phyloP scores from a whole-genome alignment of 2,797 vertebrate genomes.

The Sebastes dallii region DNA sequence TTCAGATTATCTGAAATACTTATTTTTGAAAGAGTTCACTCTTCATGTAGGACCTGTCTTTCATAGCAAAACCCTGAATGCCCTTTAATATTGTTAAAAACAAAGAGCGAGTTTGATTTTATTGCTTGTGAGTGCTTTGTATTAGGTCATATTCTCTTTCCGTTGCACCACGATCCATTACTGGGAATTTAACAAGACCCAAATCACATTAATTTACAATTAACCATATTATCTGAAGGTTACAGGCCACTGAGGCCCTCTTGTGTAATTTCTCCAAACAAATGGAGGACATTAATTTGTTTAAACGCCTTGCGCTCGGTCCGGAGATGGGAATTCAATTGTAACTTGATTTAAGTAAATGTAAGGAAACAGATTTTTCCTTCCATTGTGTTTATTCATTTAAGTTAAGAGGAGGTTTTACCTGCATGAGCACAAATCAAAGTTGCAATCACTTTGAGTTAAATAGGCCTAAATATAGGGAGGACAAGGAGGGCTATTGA shows the following conservation, averaged over 20 bases:
- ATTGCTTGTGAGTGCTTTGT: not conserved
- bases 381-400: not conserved
- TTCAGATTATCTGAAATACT: not conserved
- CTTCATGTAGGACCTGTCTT: not conserved
- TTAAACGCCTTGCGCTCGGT: conserved; percentile 42
- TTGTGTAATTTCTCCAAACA: conserved; percentile 42
- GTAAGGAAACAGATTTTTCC: conserved; percentile 10
- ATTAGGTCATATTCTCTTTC: conserved; percentile 18
- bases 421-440: not conserved
- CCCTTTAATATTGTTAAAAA: not conserved
- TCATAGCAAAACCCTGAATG: not conserved
- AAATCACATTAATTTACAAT: conserved; percentile 56
- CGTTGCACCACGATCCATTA: conserved; percentile 12
- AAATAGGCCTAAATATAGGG: not conserved
- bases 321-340: conserved; percentile 61
- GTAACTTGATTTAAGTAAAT: conserved; percentile 58
- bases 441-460: not conserved
- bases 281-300: conserved; percentile 58
- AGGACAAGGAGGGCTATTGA: not conserved
- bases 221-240: conserved; percentile 44
- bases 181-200: conserved; percentile 31
- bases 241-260: conserved; percentile 12
- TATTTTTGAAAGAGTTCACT: not conserved
- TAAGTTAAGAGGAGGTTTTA: not conserved
- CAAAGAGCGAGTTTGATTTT: not conserved